A percentile compares a stretch with the other conserved stretches of the same genome.
Evolutionary conservation across 2,113 vertebrate genomes (phyloP).

Genomic region (Clarias batrachus): DNA sequence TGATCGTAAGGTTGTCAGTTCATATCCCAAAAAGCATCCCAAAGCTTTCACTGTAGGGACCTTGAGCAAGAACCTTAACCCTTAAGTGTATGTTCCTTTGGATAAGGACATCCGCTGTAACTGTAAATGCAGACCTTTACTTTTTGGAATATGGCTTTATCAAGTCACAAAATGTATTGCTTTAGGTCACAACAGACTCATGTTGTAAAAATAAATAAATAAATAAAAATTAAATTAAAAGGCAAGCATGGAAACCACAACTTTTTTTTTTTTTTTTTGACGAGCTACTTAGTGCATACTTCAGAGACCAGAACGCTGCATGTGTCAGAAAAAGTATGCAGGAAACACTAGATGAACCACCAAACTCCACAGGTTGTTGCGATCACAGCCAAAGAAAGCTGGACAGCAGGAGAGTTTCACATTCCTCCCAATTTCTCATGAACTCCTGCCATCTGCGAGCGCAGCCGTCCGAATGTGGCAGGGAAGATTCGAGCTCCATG

Average conservation of each 20-base stretch:
- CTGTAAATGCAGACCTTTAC: background rate
- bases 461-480: slow-evolving; percentile 37
- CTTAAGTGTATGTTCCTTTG: background rate
- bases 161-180: background rate
- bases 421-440: slow-evolving; percentile 64
- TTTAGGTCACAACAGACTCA: background rate
- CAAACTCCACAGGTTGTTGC: slow-evolving; percentile 49
- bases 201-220: background rate
- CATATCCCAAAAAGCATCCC: background rate
- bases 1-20: background rate
- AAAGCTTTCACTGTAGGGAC: background rate
- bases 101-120: background rate
- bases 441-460: slow-evolving; percentile 57
- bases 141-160: background rate
- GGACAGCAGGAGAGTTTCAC: slow-evolving; percentile 30
- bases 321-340: background rate
- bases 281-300: background rate
- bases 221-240: no score
- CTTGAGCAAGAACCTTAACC: background rate
- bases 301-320: background rate
- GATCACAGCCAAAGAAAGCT: slow-evolving; percentile 50
- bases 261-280: background rate
- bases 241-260: background rate
- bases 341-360: slow-evolving; percentile 22
- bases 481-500: slow-evolving; percentile 35